phyloP scores from a whole-genome alignment of 1,140 invertebrate genomes.

The Heliconius himera region DNA sequence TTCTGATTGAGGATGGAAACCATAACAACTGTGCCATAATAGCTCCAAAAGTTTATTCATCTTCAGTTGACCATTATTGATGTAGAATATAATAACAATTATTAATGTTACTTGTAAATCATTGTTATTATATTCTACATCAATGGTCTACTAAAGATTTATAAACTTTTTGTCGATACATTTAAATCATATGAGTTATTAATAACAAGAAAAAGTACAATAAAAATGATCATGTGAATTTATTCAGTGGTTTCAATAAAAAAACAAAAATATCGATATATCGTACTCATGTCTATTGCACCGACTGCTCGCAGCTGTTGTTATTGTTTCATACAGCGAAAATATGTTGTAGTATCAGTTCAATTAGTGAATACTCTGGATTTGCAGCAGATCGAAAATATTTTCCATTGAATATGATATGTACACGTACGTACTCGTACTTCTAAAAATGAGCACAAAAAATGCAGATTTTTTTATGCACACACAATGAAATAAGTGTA shows the following conservation, averaged over 20 bases:
- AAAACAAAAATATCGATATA: background rate
- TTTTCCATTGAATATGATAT: background rate
- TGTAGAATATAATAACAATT: no score
- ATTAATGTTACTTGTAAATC: no score
- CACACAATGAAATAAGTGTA: no score
- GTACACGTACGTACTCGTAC: no score
- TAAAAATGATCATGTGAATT: background rate
- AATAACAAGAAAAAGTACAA: background rate
- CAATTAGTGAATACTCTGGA: conserved; percentile 13
- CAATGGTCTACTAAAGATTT: no score
- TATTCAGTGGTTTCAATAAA: conserved; percentile 1
- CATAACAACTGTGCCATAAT: no score
- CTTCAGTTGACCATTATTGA: no score
- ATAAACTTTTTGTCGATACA: background rate
- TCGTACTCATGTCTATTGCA: background rate
- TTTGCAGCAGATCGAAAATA: background rate
- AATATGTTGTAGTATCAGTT: conserved; percentile 17
- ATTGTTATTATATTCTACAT: no score
- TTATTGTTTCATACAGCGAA: conserved; percentile 14
- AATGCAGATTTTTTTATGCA: background rate
- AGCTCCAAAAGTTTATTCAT: no score
- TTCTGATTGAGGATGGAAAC: no score
- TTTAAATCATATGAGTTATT: background rate
- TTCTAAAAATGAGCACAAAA: background rate
- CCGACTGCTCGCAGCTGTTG: background rate